phyloP scores from a whole-genome alignment of 2,797 vertebrate species.

The Moxostoma hubbsi region DNA sequence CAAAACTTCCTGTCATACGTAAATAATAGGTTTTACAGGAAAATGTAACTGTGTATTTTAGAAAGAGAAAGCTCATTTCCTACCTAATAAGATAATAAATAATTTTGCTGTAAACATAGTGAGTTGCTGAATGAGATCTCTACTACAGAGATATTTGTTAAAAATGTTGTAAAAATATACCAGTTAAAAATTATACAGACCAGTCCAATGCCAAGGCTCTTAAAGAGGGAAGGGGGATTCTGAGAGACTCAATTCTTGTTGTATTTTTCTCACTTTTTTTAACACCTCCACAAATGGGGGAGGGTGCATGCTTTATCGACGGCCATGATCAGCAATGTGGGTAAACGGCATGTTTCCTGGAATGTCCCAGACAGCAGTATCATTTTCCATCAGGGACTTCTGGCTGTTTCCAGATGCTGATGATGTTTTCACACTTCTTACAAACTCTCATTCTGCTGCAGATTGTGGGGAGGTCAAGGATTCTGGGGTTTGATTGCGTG shows the following conservation, averaged over 20 bases:
- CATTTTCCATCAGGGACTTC: conserved; percentile 56
- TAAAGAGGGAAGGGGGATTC: neutral
- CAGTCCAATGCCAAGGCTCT: neutral
- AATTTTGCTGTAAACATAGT: neutral
- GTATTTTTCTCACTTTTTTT: conserved; percentile 30
- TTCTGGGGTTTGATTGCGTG: conserved; percentile 23
- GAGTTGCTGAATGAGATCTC: conserved; percentile 6
- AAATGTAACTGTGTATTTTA: conserved; percentile 5
- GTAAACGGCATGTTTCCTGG: conserved; percentile 60
- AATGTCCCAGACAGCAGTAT: conserved; percentile 64
- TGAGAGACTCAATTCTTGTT: conserved; percentile 3
- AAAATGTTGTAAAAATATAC: neutral
- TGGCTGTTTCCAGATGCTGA: conserved; percentile 40
- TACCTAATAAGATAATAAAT: neutral
- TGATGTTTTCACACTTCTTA: conserved; percentile 62
- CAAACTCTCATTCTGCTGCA: conserved; percentile 41
- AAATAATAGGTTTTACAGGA: conserved; percentile 8
- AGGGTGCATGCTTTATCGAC: conserved; percentile 57
- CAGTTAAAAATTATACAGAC: neutral
- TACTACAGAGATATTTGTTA: neutral
- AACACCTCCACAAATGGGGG: conserved; percentile 53
- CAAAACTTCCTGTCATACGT: neutral
- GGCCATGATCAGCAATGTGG: conserved; percentile 54
- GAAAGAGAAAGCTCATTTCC: neutral
- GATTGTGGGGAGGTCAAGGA: conserved; percentile 14